Evolutionary conservation across 2,797 vertebrate genomes (phyloP).

Genomic region (Sebastes goodei): DNA sequence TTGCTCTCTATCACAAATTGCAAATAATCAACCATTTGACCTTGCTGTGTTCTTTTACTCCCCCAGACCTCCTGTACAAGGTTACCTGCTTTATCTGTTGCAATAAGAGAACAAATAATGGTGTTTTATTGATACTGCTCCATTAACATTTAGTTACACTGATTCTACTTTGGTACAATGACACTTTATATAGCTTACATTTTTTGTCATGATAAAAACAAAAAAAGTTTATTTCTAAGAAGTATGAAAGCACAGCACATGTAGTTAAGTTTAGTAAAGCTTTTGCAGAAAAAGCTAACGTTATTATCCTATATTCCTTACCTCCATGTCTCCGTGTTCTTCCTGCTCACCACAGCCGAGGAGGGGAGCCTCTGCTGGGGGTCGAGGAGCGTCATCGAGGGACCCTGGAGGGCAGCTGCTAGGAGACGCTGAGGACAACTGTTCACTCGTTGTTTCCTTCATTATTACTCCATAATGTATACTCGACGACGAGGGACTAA

Average conservation of each 20-base stretch:
- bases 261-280: not conserved
- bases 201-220: too few relatives aligned
- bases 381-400: not conserved
- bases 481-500: not conserved
- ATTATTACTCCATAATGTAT: not conserved
- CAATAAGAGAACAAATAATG: constrained; percentile 36
- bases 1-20: not conserved
- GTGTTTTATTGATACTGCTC: not conserved
- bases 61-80: constrained; percentile 47
- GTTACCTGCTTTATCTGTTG: constrained; percentile 66
- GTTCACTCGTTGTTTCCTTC: not conserved
- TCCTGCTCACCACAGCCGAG: not conserved
- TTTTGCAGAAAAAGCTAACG: not conserved
- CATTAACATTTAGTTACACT: not conserved
- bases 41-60: constrained; percentile 53
- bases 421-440: not conserved
- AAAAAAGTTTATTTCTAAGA: not conserved
- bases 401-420: constrained; percentile 5
- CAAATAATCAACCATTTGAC: constrained; percentile 36
- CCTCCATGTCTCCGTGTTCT: constrained; percentile 52
- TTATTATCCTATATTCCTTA: constrained; percentile 15
- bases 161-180: not conserved
- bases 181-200: not conserved
- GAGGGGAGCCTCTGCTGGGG: not conserved
- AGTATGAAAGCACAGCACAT: not conserved